These are phyloP conservation scores for Ptilodon capucinus DNA, from an alignment of 2,888 invertebrate genomes.

Conservation along the genomic window DNA sequence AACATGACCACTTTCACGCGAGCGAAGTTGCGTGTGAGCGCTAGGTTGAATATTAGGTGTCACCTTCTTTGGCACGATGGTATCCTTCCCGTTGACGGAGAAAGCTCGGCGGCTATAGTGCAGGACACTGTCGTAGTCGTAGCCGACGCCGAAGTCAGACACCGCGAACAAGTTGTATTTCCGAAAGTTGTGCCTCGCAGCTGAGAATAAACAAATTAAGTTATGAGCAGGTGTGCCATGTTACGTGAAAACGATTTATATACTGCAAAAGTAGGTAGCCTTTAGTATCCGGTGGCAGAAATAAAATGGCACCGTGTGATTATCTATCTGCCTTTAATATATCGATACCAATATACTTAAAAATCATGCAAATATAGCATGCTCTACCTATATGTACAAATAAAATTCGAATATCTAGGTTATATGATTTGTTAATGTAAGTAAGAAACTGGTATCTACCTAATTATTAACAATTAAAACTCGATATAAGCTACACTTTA, in stretches of 20 bases:
- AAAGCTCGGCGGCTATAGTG: constrained; percentile 88
- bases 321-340: too few relatives aligned
- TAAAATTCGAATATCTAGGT: too few relatives aligned
- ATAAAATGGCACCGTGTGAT: too few relatives aligned
- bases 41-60: constrained; percentile 11
- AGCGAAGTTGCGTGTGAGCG: background rate
- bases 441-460: too few relatives aligned
- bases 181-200: constrained; percentile 80
- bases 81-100: constrained; percentile 85
- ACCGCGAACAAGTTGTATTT: constrained; percentile 86
- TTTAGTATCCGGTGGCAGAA: too few relatives aligned
- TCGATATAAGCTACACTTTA: too few relatives aligned
- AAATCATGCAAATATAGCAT: too few relatives aligned
- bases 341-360: too few relatives aligned
- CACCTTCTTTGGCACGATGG: constrained; percentile 84
- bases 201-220: constrained; percentile 49
- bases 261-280: background rate
- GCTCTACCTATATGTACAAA: too few relatives aligned
- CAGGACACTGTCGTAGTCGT: constrained; percentile 89
- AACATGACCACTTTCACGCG: background rate
- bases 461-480: too few relatives aligned
- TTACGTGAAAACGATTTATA: constrained; percentile 5
- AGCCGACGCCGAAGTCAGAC: constrained; percentile 85
- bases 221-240: background rate
- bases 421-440: too few relatives aligned